These are phyloP conservation scores for Platycheirus albimanus DNA, from an alignment of 2,888 invertebrate species.

Conservation along the genomic window DNA sequence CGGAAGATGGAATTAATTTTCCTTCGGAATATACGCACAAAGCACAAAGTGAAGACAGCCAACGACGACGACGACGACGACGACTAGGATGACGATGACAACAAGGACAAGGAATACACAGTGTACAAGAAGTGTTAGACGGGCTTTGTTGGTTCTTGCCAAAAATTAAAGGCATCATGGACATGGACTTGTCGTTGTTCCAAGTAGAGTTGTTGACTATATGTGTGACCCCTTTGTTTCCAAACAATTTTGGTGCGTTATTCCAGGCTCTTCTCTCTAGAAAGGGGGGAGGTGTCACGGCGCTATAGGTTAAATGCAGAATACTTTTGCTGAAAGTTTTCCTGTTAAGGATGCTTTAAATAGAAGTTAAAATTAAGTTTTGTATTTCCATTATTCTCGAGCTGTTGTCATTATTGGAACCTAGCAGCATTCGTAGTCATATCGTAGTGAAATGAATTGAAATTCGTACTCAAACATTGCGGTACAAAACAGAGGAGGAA, in stretches of 20 bases:
- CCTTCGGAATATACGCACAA: constrained; percentile 60
- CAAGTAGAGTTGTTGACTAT: constrained; percentile 8
- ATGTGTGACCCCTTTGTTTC: constrained; percentile 54
- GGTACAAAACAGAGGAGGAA: background rate
- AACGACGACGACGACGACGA: background rate
- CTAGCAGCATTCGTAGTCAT: background rate
- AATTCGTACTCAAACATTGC: constrained; percentile 19
- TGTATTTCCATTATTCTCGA: constrained; percentile 39
- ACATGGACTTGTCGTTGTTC: constrained; percentile 6
- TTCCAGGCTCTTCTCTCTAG: constrained; percentile 1
- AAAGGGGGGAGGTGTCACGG: background rate
- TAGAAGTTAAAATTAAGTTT: constrained; percentile 60
- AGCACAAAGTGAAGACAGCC: too few relatives aligned
- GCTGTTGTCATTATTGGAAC: constrained; percentile 5
- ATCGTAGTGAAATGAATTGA: constrained; percentile 9
- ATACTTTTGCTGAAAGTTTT: constrained; percentile 58
- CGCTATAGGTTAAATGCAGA: constrained; percentile 35
- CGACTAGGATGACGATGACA: constrained; percentile 17
- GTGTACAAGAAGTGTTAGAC: constrained; percentile 27
- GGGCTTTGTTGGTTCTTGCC: constrained; percentile 43
- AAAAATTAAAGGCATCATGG: constrained; percentile 45
- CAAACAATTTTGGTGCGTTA: constrained; percentile 34
- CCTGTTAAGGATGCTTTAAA: constrained; percentile 58
- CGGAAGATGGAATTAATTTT: constrained; percentile 65
- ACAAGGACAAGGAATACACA: background rate